Evolutionary conservation across 2,113 vertebrate genomes (phyloP).

Genomic region (Cyprinodon tularosa): DNA sequence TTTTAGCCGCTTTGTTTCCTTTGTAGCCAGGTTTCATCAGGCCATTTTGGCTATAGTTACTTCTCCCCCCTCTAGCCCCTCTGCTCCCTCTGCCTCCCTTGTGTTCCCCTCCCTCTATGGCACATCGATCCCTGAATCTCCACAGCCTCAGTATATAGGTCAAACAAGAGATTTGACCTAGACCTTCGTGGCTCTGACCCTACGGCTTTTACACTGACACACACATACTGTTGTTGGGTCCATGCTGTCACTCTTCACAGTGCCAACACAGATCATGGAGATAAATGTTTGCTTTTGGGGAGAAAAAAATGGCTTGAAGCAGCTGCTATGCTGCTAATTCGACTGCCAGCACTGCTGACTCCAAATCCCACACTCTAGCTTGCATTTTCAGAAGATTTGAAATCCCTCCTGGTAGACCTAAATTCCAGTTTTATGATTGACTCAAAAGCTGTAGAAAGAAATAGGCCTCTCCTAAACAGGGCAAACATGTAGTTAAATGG

Average conservation of each 20-base stretch:
- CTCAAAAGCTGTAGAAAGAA: slow-evolving; percentile 4
- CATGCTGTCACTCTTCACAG: slow-evolving; percentile 45
- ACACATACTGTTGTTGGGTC: slow-evolving; percentile 24
- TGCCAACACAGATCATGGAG: slow-evolving; percentile 69
- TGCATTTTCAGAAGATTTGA: slow-evolving; percentile 27
- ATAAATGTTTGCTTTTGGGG: slow-evolving; percentile 66
- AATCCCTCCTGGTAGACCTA: slow-evolving; percentile 24
- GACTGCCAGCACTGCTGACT: slow-evolving; percentile 45
- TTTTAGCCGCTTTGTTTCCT: slow-evolving; percentile 41
- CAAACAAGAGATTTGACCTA: slow-evolving; percentile 72
- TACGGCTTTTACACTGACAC: slow-evolving; percentile 35
- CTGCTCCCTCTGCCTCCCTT: slow-evolving; percentile 13
- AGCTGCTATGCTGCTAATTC: slow-evolving; percentile 69
- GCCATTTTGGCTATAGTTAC: neutral
- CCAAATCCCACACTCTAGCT: slow-evolving; percentile 47
- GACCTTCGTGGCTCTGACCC: slow-evolving; percentile 55
- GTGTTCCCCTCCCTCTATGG: slow-evolving; percentile 13
- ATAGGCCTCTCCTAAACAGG: neutral
- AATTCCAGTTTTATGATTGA: slow-evolving; percentile 13
- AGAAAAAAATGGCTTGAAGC: slow-evolving; percentile 52
- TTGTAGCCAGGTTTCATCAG: slow-evolving; percentile 32
- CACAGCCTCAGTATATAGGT: slow-evolving; percentile 70
- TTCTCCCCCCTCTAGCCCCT: neutral
- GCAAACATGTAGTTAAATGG: neutral
- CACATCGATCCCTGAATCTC: slow-evolving; percentile 56